Evolutionary conservation across 1,140 invertebrate species (phyloP).

Genomic region (Chionoecetes opilio): DNA sequence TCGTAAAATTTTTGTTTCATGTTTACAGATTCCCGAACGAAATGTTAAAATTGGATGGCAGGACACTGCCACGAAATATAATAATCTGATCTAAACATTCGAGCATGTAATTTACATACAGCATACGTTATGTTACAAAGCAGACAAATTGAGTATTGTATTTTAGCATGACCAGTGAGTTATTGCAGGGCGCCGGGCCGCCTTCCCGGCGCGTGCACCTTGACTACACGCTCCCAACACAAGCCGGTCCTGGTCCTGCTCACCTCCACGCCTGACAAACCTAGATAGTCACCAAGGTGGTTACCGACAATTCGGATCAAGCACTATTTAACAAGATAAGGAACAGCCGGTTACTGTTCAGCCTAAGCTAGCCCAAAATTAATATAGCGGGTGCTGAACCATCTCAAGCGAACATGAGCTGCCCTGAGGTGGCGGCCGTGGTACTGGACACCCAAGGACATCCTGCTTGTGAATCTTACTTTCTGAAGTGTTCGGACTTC

Average conservation of each 20-base stretch:
- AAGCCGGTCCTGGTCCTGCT: neutral
- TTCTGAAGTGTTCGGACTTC: neutral
- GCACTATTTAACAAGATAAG: neutral
- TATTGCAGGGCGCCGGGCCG: conserved; percentile 59
- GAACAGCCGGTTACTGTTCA: neutral
- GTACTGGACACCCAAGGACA: neutral
- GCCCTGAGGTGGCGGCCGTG: neutral
- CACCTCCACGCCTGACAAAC: neutral
- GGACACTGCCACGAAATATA: conserved; percentile 60
- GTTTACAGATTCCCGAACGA: conserved; percentile 60
- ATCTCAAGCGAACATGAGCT: neutral
- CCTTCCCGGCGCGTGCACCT: conserved; percentile 61
- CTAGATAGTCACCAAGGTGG: neutral
- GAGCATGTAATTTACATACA: conserved; percentile 62
- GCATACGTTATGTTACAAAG: conserved; percentile 76
- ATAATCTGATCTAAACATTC: conserved; percentile 68
- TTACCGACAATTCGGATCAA: neutral
- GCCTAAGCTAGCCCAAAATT: neutral
- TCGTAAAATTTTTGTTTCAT: conserved; percentile 50
- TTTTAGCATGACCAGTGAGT: conserved; percentile 67
- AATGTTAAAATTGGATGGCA: conserved; percentile 54
- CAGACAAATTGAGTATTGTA: conserved; percentile 72
- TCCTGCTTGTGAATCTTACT: neutral
- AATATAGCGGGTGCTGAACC: neutral
- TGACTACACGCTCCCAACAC: neutral